Evolutionary conservation across 2,888 invertebrate genomes (phyloP).

Genomic region (Leptinotarsa tumamoca): DNA sequence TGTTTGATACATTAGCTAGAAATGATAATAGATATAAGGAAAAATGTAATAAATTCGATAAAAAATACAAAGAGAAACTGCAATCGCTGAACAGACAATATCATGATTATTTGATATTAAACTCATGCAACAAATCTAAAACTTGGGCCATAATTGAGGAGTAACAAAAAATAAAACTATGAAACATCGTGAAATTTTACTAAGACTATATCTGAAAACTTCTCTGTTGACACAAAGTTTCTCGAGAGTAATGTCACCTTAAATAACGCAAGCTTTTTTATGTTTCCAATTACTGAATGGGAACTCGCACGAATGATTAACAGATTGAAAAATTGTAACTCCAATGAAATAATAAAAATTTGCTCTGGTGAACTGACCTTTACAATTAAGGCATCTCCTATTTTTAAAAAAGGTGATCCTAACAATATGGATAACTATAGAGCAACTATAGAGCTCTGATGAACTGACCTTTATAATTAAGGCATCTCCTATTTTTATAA

Average conservation of each 20-base stretch:
- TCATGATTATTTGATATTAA: constrained; percentile 11
- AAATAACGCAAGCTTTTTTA: neutral
- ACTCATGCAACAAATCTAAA: constrained; percentile 16
- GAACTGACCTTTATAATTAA: neutral
- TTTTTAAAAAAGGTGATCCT: neutral
- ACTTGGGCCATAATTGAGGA: neutral
- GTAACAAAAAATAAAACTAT: neutral
- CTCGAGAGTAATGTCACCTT: constrained; percentile 10
- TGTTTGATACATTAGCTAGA: constrained; percentile 4
- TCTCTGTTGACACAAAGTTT: constrained; percentile 11
- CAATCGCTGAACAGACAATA: constrained; percentile 18
- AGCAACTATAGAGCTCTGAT: no score
- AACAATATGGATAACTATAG: neutral
- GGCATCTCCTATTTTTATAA: neutral
- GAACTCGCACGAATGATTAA: no score
- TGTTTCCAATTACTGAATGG: no score
- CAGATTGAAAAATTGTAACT: constrained; percentile 11
- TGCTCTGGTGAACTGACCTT: constrained; percentile 13
- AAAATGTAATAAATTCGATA: neutral
- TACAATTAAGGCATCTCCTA: neutral
- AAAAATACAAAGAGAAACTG: constrained; percentile 7
- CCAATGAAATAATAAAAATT: constrained; percentile 15
- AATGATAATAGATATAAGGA: constrained; percentile 14
- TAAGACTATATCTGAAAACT: neutral
- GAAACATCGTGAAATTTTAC: constrained; percentile 20